These are phyloP conservation scores for Amphipyra berbera DNA, from an alignment of 2,888 invertebrate species.

Conservation along the genomic window DNA sequence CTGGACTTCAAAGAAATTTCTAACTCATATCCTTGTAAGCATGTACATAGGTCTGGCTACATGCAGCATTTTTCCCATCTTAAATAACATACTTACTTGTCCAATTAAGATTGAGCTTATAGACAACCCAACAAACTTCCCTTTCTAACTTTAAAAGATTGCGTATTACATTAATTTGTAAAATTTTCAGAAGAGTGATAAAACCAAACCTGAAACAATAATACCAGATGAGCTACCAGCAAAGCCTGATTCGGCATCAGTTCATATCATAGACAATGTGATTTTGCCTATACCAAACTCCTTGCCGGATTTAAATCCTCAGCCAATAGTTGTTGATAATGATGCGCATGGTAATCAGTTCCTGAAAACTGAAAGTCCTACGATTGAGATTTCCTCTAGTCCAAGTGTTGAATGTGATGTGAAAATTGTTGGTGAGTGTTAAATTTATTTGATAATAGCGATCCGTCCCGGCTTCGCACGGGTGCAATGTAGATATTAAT, in stretches of 20 bases:
- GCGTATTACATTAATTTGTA: too few relatives aligned
- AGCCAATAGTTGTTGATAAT: constrained; percentile 35
- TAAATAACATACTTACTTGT: too few relatives aligned
- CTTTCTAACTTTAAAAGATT: too few relatives aligned
- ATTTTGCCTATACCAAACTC: constrained; percentile 34
- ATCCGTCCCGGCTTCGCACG: too few relatives aligned
- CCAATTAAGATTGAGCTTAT: too few relatives aligned
- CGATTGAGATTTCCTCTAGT: constrained; percentile 33
- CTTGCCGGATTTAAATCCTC: constrained; percentile 59
- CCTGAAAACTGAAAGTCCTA: constrained; percentile 12
- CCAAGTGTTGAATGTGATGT: constrained; percentile 43
- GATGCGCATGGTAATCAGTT: constrained; percentile 1
- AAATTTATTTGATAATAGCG: too few relatives aligned
- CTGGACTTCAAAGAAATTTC: too few relatives aligned
- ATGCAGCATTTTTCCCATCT: too few relatives aligned
- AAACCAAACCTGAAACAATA: constrained; percentile 18
- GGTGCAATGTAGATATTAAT: too few relatives aligned
- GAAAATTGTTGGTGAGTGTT: constrained; percentile 44
- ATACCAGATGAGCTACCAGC: constrained; percentile 12
- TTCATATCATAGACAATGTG: constrained; percentile 28
- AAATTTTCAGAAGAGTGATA: constrained; percentile 36
- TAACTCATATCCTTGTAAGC: too few relatives aligned
- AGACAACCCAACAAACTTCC: too few relatives aligned
- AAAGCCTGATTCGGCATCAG: constrained; percentile 13
- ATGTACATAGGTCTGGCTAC: too few relatives aligned